phyloP scores from a whole-genome alignment of 2,113 vertebrate species.

The Hylia prasina region DNA sequence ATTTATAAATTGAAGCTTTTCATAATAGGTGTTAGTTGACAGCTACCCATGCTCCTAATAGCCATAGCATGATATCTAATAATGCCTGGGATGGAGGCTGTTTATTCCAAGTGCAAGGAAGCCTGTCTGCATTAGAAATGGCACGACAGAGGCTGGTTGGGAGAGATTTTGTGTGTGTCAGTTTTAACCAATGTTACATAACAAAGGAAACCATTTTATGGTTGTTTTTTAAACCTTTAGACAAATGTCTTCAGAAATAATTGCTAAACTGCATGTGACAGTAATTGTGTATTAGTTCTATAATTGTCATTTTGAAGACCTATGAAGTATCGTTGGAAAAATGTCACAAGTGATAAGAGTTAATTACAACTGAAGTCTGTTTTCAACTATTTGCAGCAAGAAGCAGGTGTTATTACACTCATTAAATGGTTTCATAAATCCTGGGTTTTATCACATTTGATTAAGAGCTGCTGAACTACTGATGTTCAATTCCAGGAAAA shows the following conservation, averaged over 20 bases:
- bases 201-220: constrained; percentile 70
- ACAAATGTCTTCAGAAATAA: constrained; percentile 77
- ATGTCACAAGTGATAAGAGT: constrained; percentile 77
- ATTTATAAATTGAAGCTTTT: constrained; percentile 67
- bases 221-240: constrained; percentile 68
- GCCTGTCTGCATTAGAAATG: neutral
- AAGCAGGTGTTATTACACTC: constrained; percentile 75
- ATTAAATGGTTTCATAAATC: constrained; percentile 77
- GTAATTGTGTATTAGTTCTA: constrained; percentile 77
- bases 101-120: neutral
- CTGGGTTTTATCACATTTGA: constrained; percentile 71
- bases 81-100: neutral
- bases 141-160: neutral
- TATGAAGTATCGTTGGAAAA: constrained; percentile 76
- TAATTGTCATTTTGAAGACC: constrained; percentile 80
- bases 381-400: constrained; percentile 72
- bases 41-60: constrained; percentile 56
- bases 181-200: constrained; percentile 60
- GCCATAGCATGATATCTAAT: constrained; percentile 14
- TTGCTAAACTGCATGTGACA: constrained; percentile 78
- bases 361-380: constrained; percentile 79
- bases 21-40: constrained; percentile 63
- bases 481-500: constrained; percentile 61
- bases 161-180: neutral
- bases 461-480: constrained; percentile 67